phyloP scores from a whole-genome alignment of 1,140 invertebrate species.

The Rhopalosiphum maidis region DNA sequence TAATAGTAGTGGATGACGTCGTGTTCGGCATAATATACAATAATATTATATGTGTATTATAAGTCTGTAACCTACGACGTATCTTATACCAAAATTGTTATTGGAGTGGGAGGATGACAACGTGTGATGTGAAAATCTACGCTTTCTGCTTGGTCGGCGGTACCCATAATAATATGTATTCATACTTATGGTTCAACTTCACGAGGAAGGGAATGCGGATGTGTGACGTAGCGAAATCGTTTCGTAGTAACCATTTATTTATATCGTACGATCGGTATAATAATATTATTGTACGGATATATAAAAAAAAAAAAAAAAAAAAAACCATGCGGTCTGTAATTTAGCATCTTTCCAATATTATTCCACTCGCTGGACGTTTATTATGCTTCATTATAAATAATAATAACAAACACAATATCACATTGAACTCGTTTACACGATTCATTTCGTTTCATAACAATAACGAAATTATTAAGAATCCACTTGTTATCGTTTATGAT shows the following conservation, averaged over 20 bases:
- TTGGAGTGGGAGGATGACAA: background rate
- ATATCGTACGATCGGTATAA: background rate
- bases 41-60: background rate
- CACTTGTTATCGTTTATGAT: background rate
- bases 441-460: background rate
- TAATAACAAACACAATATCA: no score
- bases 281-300: background rate
- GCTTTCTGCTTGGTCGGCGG: background rate
- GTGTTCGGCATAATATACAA: background rate
- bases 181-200: background rate
- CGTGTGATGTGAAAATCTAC: slow-evolving; percentile 1
- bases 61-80: background rate
- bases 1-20: background rate
- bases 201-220: background rate
- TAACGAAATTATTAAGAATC: background rate
- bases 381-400: background rate
- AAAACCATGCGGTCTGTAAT: background rate
- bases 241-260: slow-evolving; percentile 12
- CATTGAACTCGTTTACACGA: no score
- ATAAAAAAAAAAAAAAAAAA: background rate
- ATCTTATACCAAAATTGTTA: no score
- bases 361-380: background rate
- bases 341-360: background rate
- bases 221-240: slow-evolving; percentile 11
- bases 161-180: background rate